Evolutionary conservation across 2,888 invertebrate genomes (phyloP), one percentile per base, ranked within the genome.

Genomic region (Thymelicus sylvestris): DNA sequence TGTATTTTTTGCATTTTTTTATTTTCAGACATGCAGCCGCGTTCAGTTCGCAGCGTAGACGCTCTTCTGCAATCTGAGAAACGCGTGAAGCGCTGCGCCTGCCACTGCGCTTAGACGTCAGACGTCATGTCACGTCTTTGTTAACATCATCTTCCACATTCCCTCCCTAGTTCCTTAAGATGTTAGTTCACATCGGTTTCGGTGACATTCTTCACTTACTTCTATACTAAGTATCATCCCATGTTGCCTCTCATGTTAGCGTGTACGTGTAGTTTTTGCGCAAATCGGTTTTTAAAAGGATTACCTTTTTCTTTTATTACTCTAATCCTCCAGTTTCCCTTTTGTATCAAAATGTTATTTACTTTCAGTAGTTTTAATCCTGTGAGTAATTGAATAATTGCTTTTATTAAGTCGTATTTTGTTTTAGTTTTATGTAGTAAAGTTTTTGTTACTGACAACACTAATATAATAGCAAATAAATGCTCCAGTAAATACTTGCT

Each of bases 1-100:
- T 44, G 44, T 12, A 44, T 44, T 10, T 0, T 38, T 59, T 8
- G n/a, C 38, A 24, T 39, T 39, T 57, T 19, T 31, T 31, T 13
- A 31, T 80, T 92, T 93, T 57, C 94, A 97, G 97, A 96, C 86
- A 96, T 97, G 83, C 97, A 97, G 87, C 97, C 97, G 72, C 96
- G 97, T 83, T 93, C 93, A 0, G 91, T 93, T 6, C 96, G 96
- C 81, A 95, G 95, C 83, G 94, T 95, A 31, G 95, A 95, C 83
- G 91, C 86, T 76, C 83, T 90, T 82, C 86, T 86, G 79, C 93
- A 93, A 77, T 93, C 92, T 68, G 95, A 95, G 80, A 96, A 96
- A 87, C 95, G 96, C 81, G 95, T 96, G 52, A 96, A 96, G 88
- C 95, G 96, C 83, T 97, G 96, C 91, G 95, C 96, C 76, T 97